Evolutionary conservation across 2,888 invertebrate species (phyloP), one percentile per base, ranked within the genome.

Genomic region (Altica lythri): DNA sequence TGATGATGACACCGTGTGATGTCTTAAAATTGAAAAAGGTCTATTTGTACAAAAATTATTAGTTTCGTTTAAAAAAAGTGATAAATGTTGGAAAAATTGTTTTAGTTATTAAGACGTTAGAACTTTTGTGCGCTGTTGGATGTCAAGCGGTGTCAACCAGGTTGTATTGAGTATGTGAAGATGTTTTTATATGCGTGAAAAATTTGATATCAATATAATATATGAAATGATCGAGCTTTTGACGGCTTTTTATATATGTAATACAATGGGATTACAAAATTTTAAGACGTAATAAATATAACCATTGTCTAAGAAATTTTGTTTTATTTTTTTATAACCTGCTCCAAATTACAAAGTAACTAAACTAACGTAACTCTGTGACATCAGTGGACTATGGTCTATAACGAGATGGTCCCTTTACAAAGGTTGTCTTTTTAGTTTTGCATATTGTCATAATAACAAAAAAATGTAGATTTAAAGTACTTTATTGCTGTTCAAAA

Each of bases 181-280:
- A 72, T 72, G 72, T 71, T 73, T 71, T 75, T 72, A 72, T 72
- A 75, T 68, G 75, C 75, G 75, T 76, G 74, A 72, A 72, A 66
- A 73, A 74, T 71, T 72, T 74, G 70, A 75, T 75, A 75, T 75
- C 74, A 75, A 71, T 74, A 72, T 72, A 68, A 68, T 72, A 71
- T 73, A 74, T 75, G 71, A 72, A 73, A 76, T 77, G 76, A 76
- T 74, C 76, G 76, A 76, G 77, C 76, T 77, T 77, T 76, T 73
- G 75, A 76, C 72, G 75, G 76, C 76, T 77, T 77, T 77, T 76
- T 76, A 73, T 72, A 74, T 74, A 75, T 76, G 75, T 77, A 77
- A 76, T 73, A 76, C 74, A 71, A 75, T 75, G 75, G 74, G 71
- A 72, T 72, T 75, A 74, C 72, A 76, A 70, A 75, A 74, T 75